Conservation (phyloP, 2,113 vertebrate genomes). For the Nestor notabilis region DNA sequence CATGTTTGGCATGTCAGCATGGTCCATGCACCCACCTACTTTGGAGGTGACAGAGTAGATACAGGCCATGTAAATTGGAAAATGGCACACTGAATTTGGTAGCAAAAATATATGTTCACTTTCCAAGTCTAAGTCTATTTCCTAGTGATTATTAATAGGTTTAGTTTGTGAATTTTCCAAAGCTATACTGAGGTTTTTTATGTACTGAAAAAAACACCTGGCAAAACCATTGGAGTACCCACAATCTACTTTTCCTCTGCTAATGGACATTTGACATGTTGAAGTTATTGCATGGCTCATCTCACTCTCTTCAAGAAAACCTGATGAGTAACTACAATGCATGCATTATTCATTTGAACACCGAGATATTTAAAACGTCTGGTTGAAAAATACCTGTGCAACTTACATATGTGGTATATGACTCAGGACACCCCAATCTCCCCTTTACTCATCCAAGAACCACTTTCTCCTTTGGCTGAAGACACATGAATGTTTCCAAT, state of each 20-base stretch:
- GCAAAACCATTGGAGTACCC: neutral
- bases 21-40: neutral
- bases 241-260: neutral
- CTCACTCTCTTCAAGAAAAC: neutral
- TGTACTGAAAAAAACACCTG: neutral
- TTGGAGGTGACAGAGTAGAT: neutral
- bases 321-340: neutral
- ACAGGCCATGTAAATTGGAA: neutral
- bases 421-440: neutral
- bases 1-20: neutral
- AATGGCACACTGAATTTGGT: fast-evolving
- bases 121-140: neutral
- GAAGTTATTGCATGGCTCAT: neutral
- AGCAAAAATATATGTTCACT: neutral
- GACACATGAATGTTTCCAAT: neutral
- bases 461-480: neutral
- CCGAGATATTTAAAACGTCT: neutral
- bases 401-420: neutral
- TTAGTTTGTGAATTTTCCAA: neutral
- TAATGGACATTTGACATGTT: neutral
- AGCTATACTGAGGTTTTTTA: neutral
- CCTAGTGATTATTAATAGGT: neutral
- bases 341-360: neutral
- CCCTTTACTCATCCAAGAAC: neutral
- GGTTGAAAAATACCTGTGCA: neutral